These are phyloP conservation scores for Hipposideros larvatus DNA, from an alignment of 2,797 vertebrate genomes.

Conservation along the genomic window DNA sequence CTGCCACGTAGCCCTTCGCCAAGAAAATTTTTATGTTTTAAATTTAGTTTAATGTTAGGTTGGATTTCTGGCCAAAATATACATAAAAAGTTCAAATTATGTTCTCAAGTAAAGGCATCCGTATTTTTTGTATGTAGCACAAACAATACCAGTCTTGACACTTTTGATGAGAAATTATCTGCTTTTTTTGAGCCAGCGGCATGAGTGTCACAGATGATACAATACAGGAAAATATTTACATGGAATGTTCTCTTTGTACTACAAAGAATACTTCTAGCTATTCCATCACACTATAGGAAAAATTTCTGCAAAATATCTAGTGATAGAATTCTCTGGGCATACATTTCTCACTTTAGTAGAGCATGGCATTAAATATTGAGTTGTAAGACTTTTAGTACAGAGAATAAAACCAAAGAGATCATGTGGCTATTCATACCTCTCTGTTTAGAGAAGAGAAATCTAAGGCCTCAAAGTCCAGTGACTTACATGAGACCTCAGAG, in stretches of 20 bases:
- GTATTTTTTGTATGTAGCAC: neutral
- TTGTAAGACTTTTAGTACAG: neutral
- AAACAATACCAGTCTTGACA: neutral
- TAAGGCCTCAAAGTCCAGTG: neutral
- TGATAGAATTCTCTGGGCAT: neutral
- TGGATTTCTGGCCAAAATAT: neutral
- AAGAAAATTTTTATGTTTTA: slow-evolving; percentile 34
- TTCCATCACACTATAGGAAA: neutral
- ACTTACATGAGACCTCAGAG: neutral
- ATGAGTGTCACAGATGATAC: neutral
- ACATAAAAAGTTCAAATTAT: neutral
- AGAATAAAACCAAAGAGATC: neutral
- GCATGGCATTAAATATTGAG: neutral
- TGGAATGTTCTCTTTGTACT: neutral
- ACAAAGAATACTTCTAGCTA: neutral
- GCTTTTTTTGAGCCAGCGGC: neutral
- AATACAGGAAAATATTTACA: neutral
- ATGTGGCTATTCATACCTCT: neutral
- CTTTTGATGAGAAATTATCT: neutral
- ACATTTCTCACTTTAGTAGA: slow-evolving; percentile 16
- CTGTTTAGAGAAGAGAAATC: neutral
- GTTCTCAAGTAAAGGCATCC: neutral
- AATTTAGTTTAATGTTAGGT: slow-evolving; percentile 36
- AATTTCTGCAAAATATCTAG: neutral
- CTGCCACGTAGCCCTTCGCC: neutral